phyloP scores from a whole-genome alignment of 2,113 vertebrate genomes.

The Phyllostomus hastatus region DNA sequence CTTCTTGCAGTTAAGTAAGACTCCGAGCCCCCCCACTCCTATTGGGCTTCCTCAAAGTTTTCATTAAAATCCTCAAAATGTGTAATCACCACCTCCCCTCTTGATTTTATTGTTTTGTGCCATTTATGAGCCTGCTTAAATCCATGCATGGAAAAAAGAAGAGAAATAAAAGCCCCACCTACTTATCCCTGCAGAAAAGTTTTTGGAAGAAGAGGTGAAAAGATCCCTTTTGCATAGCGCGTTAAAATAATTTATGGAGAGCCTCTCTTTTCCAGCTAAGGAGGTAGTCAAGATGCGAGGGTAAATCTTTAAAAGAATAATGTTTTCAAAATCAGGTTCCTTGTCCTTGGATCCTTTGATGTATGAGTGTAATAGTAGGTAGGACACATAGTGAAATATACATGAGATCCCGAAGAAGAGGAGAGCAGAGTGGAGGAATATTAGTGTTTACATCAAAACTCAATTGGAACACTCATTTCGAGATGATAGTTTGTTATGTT shows the following conservation, averaged over 20 bases:
- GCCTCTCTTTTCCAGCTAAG: constrained; percentile 73
- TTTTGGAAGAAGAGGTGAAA: constrained; percentile 32
- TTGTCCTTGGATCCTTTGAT: constrained; percentile 85
- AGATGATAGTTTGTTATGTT: constrained; percentile 82
- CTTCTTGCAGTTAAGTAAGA: background rate
- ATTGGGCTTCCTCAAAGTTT: background rate
- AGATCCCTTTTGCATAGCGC: constrained; percentile 65
- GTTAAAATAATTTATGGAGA: constrained; percentile 81
- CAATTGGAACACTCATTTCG: constrained; percentile 82
- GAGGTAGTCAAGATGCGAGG: constrained; percentile 82
- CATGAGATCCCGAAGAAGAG: constrained; percentile 81
- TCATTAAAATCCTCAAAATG: background rate
- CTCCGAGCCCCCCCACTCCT: background rate
- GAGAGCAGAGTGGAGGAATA: constrained; percentile 80
- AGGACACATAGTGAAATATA: constrained; percentile 85
- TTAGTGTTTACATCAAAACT: constrained; percentile 86
- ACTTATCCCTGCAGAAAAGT: background rate
- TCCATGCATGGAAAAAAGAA: background rate
- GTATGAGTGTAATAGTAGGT: constrained; percentile 84
- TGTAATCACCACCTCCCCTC: background rate
- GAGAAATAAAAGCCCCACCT: background rate
- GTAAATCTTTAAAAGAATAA: constrained; percentile 89
- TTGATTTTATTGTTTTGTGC: background rate
- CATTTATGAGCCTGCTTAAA: background rate
- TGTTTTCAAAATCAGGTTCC: constrained; percentile 86